phyloP scores from a whole-genome alignment of 2,888 invertebrate genomes.

The Leistus spinibarbis region DNA sequence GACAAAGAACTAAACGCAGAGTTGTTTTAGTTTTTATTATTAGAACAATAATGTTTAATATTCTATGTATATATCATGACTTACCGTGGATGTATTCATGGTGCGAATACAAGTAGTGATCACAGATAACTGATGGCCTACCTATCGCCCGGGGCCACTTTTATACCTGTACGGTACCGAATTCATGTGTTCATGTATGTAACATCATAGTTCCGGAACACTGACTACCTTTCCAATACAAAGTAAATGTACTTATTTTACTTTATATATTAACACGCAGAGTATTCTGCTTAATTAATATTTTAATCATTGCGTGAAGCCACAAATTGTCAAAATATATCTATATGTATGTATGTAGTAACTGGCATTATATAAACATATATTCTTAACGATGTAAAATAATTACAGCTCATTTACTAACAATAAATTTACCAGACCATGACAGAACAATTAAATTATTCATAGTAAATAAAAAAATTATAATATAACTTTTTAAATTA shows the following conservation, averaged over 20 bases:
- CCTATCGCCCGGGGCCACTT: background rate
- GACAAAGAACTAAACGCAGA: slow-evolving; percentile 9
- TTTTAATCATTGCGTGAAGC: background rate
- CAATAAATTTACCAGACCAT: too few relatives aligned
- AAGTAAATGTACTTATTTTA: background rate
- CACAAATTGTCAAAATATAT: background rate
- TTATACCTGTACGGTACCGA: background rate
- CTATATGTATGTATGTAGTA: background rate
- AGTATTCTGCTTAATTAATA: background rate
- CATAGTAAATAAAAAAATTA: too few relatives aligned
- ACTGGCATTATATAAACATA: background rate
- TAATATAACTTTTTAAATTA: too few relatives aligned
- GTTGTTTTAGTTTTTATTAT: background rate
- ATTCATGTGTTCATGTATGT: background rate
- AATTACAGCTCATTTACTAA: too few relatives aligned
- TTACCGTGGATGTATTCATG: slow-evolving; percentile 33
- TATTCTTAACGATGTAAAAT: background rate
- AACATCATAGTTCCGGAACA: background rate
- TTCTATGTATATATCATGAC: background rate
- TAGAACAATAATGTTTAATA: background rate
- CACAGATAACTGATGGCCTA: slow-evolving; percentile 20
- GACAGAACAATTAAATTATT: too few relatives aligned
- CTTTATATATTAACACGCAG: background rate
- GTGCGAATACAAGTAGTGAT: slow-evolving; percentile 25
- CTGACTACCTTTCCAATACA: background rate